A percentile compares a stretch with the other conserved stretches of the same genome.
Conservation (phyloP, 2,888 invertebrate species). For the Ormyrus nitidulus region DNA sequence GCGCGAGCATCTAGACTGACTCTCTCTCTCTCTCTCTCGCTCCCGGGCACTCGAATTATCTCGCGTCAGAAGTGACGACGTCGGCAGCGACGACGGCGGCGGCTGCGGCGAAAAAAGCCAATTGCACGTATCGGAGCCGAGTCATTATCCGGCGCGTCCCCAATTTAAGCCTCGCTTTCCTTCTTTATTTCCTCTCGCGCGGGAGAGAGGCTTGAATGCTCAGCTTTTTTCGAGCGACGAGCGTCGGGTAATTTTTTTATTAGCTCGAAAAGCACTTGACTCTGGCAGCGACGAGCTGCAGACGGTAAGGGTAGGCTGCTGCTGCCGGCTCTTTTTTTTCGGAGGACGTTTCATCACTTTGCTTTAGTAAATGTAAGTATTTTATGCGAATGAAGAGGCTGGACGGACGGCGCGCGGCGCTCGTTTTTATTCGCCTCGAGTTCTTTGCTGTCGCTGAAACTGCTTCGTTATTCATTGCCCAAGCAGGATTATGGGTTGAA, state of each 20-base stretch:
- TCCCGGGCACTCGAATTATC: conserved; percentile 27
- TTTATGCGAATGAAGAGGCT: conserved; percentile 64
- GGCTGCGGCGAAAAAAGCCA: conserved; percentile 22
- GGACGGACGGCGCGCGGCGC: neutral
- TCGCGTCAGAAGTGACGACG: conserved; percentile 27
- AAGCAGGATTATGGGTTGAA: neutral
- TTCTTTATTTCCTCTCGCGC: neutral
- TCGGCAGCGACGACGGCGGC: neutral
- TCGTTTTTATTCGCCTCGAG: conserved; percentile 36
- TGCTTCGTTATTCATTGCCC: neutral
- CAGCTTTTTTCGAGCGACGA: neutral
- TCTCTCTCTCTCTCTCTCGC: too few species aligned
- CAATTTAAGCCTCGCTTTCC: conserved; percentile 28
- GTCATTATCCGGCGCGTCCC: conserved; percentile 20
- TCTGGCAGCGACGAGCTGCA: conserved; percentile 60
- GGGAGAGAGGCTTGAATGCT: too few species aligned
- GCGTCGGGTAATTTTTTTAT: conserved; percentile 71
- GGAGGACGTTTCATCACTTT: conserved; percentile 53
- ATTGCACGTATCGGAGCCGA: conserved; percentile 22
- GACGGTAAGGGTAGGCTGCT: too few species aligned
- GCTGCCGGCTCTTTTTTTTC: too few species aligned
- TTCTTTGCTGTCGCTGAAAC: neutral
- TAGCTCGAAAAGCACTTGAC: conserved; percentile 72
- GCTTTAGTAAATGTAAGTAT: conserved; percentile 64
- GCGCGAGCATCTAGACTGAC: neutral